Percentiles rank a stretch among this genome's conserved stretches.
phyloP scores from a whole-genome alignment of 2,888 invertebrate species.

The Andrena bicolor region DNA sequence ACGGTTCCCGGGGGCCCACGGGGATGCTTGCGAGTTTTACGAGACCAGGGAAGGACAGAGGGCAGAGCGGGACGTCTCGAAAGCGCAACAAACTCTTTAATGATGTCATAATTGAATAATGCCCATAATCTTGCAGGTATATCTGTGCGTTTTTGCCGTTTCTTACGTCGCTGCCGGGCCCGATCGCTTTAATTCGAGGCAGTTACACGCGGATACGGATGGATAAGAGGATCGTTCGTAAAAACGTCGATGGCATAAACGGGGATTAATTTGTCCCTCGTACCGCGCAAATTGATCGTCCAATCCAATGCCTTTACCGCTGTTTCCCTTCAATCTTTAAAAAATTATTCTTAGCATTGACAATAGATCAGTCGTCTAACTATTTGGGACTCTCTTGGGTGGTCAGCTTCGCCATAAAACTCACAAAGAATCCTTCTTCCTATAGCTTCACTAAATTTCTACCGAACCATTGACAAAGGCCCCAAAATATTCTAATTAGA shows the following conservation, averaged over 20 bases:
- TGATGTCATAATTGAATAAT: conserved; percentile 73
- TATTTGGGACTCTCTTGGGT: no score
- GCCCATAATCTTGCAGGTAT: conserved; percentile 61
- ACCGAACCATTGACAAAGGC: no score
- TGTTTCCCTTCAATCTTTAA: no score
- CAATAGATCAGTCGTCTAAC: no score
- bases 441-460: no score
- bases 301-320: neutral
- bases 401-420: no score
- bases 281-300: conserved; percentile 27
- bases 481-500: no score
- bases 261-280: conserved; percentile 47
- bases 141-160: conserved; percentile 56
- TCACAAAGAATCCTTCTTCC: no score
- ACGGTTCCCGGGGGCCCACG: no score
- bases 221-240: conserved; percentile 29
- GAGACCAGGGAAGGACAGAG: conserved; percentile 21
- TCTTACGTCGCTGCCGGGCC: conserved; percentile 23
- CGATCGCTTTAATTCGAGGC: conserved; percentile 53
- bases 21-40: neutral
- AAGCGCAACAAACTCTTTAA: conserved; percentile 66
- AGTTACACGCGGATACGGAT: conserved; percentile 49
- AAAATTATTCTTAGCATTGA: no score
- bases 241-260: conserved; percentile 40
- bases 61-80: conserved; percentile 45